Percentiles rank a stretch among this genome's conserved stretches.
Evolutionary conservation across 1,140 invertebrate genomes (phyloP).

Genomic region (Acromyrmex heyeri): DNA sequence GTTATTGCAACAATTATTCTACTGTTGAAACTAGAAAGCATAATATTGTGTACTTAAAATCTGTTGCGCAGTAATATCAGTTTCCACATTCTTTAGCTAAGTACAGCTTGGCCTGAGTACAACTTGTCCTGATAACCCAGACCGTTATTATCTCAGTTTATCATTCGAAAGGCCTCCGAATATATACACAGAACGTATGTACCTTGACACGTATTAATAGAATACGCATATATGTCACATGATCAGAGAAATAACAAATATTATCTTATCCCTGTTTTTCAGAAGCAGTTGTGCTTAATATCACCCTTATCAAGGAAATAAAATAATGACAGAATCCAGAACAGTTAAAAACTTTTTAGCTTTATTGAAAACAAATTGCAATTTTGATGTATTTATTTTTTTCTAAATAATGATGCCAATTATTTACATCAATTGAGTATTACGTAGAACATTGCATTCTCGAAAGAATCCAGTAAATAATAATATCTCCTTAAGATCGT

Average conservation of each 20-base stretch:
- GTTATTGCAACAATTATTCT: not conserved
- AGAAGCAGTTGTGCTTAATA: not conserved
- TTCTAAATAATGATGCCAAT: not conserved
- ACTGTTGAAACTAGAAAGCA: not conserved
- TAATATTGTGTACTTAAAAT: conserved; percentile 6
- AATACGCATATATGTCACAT: not conserved
- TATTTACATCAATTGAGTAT: not conserved
- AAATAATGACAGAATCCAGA: not conserved
- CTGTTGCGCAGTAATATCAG: conserved; percentile 24
- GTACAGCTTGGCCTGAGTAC: conserved; percentile 41
- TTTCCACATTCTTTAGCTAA: conserved; percentile 13
- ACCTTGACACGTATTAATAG: not conserved
- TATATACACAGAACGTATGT: not conserved
- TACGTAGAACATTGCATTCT: not conserved
- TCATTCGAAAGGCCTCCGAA: not conserved
- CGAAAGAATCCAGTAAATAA: not conserved
- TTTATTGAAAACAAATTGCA: not conserved
- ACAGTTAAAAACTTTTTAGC: conserved; percentile 4
- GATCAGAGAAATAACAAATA: not conserved
- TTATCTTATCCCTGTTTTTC: conserved; percentile 32
- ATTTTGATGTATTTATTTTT: not conserved
- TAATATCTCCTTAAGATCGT: not conserved
- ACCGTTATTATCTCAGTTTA: conserved; percentile 51
- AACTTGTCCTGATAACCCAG: conserved; percentile 55
- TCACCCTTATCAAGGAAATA: not conserved